Evolutionary conservation across 2,797 vertebrate genomes (phyloP), one percentile per base, ranked within the genome.

Genomic region (Mormyrus hasselquistii): DNA sequence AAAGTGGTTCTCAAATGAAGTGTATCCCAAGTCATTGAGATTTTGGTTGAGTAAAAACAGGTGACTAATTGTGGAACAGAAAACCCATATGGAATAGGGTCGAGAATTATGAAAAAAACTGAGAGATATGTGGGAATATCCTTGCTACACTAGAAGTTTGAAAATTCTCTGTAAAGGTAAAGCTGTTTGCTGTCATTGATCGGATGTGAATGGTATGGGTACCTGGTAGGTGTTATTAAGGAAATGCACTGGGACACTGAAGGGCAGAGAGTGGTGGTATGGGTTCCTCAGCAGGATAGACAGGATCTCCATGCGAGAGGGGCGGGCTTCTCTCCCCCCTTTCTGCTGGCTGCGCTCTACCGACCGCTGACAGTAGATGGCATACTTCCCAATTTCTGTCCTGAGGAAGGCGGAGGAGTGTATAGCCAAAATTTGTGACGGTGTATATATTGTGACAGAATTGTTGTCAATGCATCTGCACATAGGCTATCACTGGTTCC

Each of bases 151-250:
- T 76, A 76, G 34, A 38, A 38, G 69, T 38, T 76, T 41, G 69
- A 73, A 73, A 73, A 73, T 73, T 29, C 29, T 73, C 29, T 76
- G 69, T 7, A 76, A 38, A 38, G 14, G 14, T 76, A 41, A 76
- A 83, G n/a, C 19, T 47, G 22, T 47, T 50, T 83, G 79, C 44
- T 22, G n/a, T 83, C 47, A 50, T 83, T 47, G 79, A 38, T 16
- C 2, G 1, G 41, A 49, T 83, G n/a, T 14, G 25, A 82, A 50
- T 44, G 38, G 19, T 25, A 14, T 29, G 14, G 76, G 47, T 76
- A 99, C 99, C 97, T 99, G 98, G 93, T 99, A 99, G 44, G 98
- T 98, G 91, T 96, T 97, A 0, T 99, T 99, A 94, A 98, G 97
- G 93, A 99, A 99, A 94, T 99, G 99, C 85, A 99, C 98, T 0